A percentile compares a stretch with the other conserved stretches of the same genome.
These are phyloP conservation scores for Hololepta plana DNA, from an alignment of 2,888 invertebrate species.

Conservation along the genomic window DNA sequence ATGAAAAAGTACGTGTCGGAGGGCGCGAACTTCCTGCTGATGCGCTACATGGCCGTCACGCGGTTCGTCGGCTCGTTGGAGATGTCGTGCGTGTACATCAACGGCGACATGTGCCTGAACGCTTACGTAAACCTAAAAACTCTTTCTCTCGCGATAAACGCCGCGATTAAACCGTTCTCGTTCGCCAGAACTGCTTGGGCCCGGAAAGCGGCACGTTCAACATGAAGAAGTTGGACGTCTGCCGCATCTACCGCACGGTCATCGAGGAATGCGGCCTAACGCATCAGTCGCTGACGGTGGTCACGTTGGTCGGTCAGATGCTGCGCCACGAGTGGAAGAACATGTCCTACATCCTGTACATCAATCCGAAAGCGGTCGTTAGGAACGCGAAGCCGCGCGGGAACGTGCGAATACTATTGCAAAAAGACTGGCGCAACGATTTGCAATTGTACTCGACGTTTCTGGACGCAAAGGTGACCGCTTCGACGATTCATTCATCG, in stretches of 20 bases:
- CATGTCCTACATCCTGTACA: constrained; percentile 34
- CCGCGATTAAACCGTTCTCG: neutral
- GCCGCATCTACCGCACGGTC: constrained; percentile 38
- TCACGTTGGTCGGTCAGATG: constrained; percentile 36
- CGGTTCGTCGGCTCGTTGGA: constrained; percentile 35
- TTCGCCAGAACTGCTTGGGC: constrained; percentile 30
- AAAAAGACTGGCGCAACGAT: constrained; percentile 37
- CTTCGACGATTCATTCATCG: no score
- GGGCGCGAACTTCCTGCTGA: constrained; percentile 39
- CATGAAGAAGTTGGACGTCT: constrained; percentile 32
- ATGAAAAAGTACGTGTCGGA: constrained; percentile 38
- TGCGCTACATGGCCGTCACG: constrained; percentile 38
- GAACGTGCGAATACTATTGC: constrained; percentile 26
- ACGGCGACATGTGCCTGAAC: constrained; percentile 38
- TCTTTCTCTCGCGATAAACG: neutral
- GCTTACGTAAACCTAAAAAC: constrained; percentile 42
- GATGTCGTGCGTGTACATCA: constrained; percentile 36
- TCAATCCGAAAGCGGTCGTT: constrained; percentile 33
- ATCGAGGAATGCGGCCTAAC: constrained; percentile 34
- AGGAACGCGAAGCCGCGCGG: constrained; percentile 13
- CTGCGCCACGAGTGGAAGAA: constrained; percentile 43
- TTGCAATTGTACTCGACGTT: constrained; percentile 41
- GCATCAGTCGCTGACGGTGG: constrained; percentile 34
- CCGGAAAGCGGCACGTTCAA: constrained; percentile 34
- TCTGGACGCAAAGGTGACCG: constrained; percentile 43